Base-by-base conservation (phyloP, 2,113 vertebrate species). In the Coregonus clupeaformis region DNA sequence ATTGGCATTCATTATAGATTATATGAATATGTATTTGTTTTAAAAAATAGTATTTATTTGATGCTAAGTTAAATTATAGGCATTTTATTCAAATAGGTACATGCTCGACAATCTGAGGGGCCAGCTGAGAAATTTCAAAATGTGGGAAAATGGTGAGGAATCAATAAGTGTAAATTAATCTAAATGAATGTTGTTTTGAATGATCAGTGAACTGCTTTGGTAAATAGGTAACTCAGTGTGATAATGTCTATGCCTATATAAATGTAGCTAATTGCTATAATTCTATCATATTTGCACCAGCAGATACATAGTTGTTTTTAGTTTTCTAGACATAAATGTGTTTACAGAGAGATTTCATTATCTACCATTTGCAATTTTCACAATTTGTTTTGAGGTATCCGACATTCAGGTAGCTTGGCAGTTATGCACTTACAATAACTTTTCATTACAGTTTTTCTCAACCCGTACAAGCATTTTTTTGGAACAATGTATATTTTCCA, bases 1-100 rank as follows among this genome's bases (percentile, higher is more conserved):
- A 81, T 55, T 16, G 49, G 73, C 73, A 32, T 69, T 18, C 22
- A 62, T 59, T 29, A 55, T 69, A 24, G 66, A 68, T 32, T 32
- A 13, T 29, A 67, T 62, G 22, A n/a, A n/a, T 62, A 9, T 62
- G 59, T 22, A 62, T 22, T 55, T 55, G 16, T 55, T 13, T 55
- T 2, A 36, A 36, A 36, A 9, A 36, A n/a, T n/a, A n/a, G 4
- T 55, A 20, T 20, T 20, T 55, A 4, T 55, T 14, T 20, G n/a
- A 6, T 36, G 36, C 2, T 9, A 36, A 36, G 32, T 36, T 36
- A 36, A 36, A 36, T 36, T 36, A 36, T 36, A 36, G 29, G 4
- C 29, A 4, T 4, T 6, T 32, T 32, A 32, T 32, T 32, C 30
- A 32, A 32, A 32, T 32, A 32, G 32, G 32, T 6, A 36, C 32